These are phyloP conservation scores for Drosophila lacicola DNA, from an alignment of 2,888 invertebrate species.

Conservation along the genomic window DNA sequence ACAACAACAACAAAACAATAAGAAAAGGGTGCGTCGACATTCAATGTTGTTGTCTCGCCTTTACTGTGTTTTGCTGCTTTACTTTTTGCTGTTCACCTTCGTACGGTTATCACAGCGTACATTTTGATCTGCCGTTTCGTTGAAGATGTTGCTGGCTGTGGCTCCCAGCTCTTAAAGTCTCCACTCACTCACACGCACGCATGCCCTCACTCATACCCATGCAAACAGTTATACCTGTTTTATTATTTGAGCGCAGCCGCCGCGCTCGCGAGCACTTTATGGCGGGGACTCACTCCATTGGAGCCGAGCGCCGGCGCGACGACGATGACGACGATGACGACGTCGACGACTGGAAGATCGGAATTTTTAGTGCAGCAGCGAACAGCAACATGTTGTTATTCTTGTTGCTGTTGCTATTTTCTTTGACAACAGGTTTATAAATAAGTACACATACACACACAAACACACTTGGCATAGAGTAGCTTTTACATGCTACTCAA, in stretches of 20 bases:
- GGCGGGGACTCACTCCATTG: slow-evolving; percentile 53
- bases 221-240: slow-evolving; percentile 68
- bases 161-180: slow-evolving; percentile 60
- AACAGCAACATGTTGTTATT: slow-evolving; percentile 36
- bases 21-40: slow-evolving; percentile 77
- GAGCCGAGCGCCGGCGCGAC: slow-evolving; percentile 61
- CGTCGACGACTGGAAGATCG: slow-evolving; percentile 68
- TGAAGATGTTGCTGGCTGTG: slow-evolving; percentile 57
- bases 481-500: slow-evolving; percentile 49
- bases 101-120: slow-evolving; percentile 65
- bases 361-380: slow-evolving; percentile 70
- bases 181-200: slow-evolving; percentile 44
- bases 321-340: slow-evolving; percentile 23
- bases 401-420: slow-evolving; percentile 42
- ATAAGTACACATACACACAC: slow-evolving; percentile 47
- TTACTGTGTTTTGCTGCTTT: slow-evolving; percentile 58
- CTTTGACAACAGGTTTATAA: slow-evolving; percentile 71
- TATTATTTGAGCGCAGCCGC: slow-evolving; percentile 59
- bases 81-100: slow-evolving; percentile 74
- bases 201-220: slow-evolving; percentile 36
- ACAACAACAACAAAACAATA: slow-evolving; percentile 48
- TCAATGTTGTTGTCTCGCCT: slow-evolving; percentile 48
- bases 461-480: slow-evolving; percentile 30
- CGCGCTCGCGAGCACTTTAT: slow-evolving; percentile 32
- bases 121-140: slow-evolving; percentile 64